These are phyloP conservation scores for Alca torda DNA, from an alignment of 2,797 vertebrate genomes.

Conservation along the genomic window DNA sequence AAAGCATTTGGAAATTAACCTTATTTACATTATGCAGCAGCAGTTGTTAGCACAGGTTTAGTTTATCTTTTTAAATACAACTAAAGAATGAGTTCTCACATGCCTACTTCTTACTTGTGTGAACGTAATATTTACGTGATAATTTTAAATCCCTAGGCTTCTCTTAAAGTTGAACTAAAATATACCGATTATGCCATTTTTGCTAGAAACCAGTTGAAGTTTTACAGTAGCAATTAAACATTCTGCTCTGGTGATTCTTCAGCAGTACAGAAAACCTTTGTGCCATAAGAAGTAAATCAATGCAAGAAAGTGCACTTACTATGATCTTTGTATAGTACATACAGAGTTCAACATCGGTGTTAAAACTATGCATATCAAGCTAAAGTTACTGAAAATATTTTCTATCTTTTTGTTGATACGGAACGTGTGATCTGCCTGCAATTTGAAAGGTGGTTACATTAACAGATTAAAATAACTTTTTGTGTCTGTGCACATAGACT, in stretches of 20 bases:
- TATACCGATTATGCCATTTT: background rate
- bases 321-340: conserved; percentile 47
- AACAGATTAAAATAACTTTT: conserved; percentile 52
- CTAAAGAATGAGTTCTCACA: background rate
- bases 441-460: conserved; percentile 7
- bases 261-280: conserved; percentile 43
- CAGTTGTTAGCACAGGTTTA: background rate
- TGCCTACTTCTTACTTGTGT: background rate
- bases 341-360: conserved; percentile 48
- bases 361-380: conserved; percentile 49
- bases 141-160: background rate
- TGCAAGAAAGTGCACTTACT: conserved; percentile 64
- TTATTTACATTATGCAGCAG: background rate
- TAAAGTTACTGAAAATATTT: conserved; percentile 53
- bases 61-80: background rate
- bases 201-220: background rate
- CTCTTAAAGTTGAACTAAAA: background rate
- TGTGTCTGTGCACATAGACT: background rate
- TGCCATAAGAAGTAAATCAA: conserved; percentile 49
- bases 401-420: conserved; percentile 37
- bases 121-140: background rate
- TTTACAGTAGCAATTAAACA: background rate
- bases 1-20: background rate
- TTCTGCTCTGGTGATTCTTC: conserved; percentile 6
- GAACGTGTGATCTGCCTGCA: conserved; percentile 1